Conservation (phyloP, 2,113 vertebrate genomes). For the Hippotragus niger region DNA sequence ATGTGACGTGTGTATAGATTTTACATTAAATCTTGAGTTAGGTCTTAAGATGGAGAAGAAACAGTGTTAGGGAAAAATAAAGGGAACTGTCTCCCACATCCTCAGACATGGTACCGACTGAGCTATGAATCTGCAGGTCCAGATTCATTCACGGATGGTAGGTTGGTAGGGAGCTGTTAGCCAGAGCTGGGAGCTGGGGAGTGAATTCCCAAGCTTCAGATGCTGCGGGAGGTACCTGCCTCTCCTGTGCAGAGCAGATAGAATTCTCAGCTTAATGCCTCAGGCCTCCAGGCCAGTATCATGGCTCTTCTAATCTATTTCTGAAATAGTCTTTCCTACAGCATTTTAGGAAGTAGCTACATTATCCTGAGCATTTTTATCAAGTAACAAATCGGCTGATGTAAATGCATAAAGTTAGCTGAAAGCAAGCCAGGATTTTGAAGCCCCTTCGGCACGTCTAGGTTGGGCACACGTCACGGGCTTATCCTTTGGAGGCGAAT, state of each 20-base stretch:
- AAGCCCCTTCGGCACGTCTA: background rate
- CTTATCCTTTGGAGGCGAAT: background rate
- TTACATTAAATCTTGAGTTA: background rate
- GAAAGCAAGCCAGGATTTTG: background rate
- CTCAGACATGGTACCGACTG: background rate
- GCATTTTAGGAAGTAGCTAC: background rate
- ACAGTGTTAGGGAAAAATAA: background rate
- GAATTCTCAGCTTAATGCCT: background rate
- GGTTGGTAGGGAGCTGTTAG: background rate
- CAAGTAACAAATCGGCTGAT: background rate
- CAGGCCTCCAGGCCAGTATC: background rate
- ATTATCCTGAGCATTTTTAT: background rate
- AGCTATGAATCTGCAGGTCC: background rate
- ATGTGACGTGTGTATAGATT: background rate
- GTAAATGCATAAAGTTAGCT: background rate
- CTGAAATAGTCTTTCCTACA: background rate
- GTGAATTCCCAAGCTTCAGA: background rate
- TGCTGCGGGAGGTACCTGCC: background rate
- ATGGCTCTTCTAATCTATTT: background rate
- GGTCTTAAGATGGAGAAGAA: background rate
- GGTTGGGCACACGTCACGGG: rapidly evolving
- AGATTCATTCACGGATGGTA: background rate
- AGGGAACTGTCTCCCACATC: background rate
- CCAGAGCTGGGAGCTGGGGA: background rate
- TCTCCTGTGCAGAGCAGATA: background rate